phyloP scores from a whole-genome alignment of 1,140 invertebrate genomes.

The Tigriopus japonicus region DNA sequence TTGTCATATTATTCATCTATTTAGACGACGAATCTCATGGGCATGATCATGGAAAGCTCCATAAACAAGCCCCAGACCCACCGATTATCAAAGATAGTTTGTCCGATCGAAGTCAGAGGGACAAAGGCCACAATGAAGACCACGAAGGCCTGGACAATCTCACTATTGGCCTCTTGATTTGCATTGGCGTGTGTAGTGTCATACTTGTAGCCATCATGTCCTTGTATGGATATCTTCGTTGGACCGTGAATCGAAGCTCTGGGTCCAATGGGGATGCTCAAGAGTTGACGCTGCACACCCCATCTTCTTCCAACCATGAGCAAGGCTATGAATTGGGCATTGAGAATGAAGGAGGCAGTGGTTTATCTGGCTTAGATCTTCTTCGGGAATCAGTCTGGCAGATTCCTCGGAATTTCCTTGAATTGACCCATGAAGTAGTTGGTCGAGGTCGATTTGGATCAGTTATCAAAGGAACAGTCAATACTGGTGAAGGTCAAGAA shows the following conservation, averaged over 20 bases:
- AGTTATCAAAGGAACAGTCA: not conserved
- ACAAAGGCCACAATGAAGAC: not conserved
- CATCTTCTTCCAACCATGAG: not conserved
- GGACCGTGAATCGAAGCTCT: not conserved
- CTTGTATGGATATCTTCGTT: not conserved
- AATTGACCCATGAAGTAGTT: conserved; percentile 2
- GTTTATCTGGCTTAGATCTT: not conserved
- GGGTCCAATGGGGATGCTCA: not conserved
- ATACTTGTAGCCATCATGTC: not conserved
- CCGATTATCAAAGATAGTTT: too few species aligned
- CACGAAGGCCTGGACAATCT: not conserved
- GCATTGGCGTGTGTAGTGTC: not conserved
- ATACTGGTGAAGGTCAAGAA: not conserved
- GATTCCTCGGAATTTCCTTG: conserved; percentile 5
- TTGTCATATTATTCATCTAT: not conserved
- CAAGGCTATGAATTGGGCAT: not conserved
- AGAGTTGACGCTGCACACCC: not conserved
- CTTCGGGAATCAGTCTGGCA: not conserved
- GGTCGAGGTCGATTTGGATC: conserved; percentile 6
- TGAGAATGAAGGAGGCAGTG: not conserved
- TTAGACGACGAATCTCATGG: not conserved
- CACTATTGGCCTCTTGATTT: not conserved
- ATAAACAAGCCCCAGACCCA: not conserved
- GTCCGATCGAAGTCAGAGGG: too few species aligned
- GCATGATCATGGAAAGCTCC: not conserved